Percentiles rank a stretch among this genome's conserved stretches.
phyloP scores from a whole-genome alignment of 2,888 invertebrate genomes.

The Nemoura dubitans region DNA sequence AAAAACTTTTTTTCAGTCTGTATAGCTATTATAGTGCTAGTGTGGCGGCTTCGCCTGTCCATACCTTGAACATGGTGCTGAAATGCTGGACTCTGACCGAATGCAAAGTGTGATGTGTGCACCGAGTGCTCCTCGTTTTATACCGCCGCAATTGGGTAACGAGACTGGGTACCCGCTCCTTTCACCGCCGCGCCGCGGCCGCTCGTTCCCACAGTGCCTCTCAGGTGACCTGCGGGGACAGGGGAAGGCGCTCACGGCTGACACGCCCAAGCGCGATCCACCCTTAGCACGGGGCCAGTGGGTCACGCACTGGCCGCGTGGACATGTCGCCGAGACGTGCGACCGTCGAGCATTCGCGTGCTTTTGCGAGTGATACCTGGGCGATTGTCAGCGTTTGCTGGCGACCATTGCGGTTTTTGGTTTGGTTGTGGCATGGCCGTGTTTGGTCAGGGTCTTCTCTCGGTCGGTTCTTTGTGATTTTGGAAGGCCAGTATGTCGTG shows the following conservation, averaged over 20 bases:
- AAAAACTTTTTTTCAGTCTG: background rate
- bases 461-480: no score
- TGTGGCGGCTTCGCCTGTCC: background rate
- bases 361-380: no score
- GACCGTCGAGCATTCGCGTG: no score
- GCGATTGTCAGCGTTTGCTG: no score
- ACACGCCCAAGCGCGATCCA: background rate
- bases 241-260: background rate
- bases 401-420: no score
- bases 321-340: no score
- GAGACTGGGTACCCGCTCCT: background rate
- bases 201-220: background rate
- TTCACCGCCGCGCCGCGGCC: background rate
- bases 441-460: no score
- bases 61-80: slow-evolving; percentile 4
- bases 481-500: no score
- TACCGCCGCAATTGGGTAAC: background rate
- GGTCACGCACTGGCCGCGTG: no score
- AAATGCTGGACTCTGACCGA: slow-evolving; percentile 7
- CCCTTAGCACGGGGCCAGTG: background rate
- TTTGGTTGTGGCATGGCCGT: no score
- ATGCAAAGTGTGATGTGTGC: background rate
- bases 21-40: background rate
- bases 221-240: background rate
- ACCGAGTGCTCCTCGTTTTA: background rate